Evolutionary conservation across 2,797 vertebrate species (phyloP).

Genomic region (Aythya fuligula): DNA sequence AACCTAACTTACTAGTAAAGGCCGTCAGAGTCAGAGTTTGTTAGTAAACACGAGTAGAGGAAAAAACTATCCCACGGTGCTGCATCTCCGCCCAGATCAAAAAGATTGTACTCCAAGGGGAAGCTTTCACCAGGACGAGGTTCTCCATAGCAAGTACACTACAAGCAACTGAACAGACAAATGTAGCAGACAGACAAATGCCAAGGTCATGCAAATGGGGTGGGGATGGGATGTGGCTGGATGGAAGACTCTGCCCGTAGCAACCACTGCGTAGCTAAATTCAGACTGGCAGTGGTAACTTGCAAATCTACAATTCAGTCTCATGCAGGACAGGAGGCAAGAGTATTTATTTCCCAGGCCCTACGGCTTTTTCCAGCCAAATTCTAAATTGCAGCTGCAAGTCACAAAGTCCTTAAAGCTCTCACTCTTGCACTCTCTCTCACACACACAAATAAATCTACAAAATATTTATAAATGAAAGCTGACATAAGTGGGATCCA

Average conservation of each 20-base stretch:
- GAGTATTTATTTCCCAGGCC: background rate
- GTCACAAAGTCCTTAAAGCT: background rate
- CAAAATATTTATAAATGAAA: conserved; percentile 25
- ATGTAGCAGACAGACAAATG: background rate
- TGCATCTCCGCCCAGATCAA: background rate
- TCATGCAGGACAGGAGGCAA: background rate
- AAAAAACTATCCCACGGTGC: background rate
- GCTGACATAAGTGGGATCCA: conserved; percentile 7
- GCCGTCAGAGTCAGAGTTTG: background rate
- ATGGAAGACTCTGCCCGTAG: background rate
- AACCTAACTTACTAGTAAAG: background rate
- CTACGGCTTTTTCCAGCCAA: background rate
- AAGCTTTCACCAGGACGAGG: background rate
- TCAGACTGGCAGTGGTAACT: background rate
- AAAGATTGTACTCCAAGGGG: background rate
- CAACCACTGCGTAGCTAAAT: background rate
- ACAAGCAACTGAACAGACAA: background rate
- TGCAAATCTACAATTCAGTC: background rate
- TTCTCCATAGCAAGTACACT: accelerated
- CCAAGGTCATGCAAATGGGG: background rate
- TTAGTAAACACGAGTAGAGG: background rate
- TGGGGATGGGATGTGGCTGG: background rate
- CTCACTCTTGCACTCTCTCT: accelerated
- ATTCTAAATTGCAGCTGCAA: conserved; percentile 12
- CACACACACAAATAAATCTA: background rate